Evolutionary conservation across 1,140 invertebrate genomes (phyloP).

Genomic region (Heliconius nattereri): DNA sequence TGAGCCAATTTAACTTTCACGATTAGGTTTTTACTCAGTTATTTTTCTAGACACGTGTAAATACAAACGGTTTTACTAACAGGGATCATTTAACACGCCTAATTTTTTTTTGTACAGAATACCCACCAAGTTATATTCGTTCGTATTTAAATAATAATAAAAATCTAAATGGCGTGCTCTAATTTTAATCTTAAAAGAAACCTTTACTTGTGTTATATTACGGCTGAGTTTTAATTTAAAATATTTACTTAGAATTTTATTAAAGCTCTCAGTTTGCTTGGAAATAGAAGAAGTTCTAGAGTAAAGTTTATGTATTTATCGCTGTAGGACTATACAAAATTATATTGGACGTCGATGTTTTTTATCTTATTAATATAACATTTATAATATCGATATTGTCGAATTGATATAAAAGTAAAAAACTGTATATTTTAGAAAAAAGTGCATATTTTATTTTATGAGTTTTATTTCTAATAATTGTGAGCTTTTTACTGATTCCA

Average conservation of each 20-base stretch:
- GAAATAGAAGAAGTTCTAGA: not conserved
- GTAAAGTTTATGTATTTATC: not conserved
- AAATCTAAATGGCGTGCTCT: not conserved
- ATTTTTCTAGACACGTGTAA: slow-evolving; percentile 13
- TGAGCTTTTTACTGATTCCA: too few relatives aligned
- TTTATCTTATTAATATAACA: not conserved
- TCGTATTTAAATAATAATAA: not conserved
- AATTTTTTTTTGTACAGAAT: not conserved
- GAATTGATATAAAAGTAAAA: too few relatives aligned
- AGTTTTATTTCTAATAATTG: too few relatives aligned
- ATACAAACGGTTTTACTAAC: slow-evolving; percentile 17
- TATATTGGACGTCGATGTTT: not conserved
- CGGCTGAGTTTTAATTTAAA: slow-evolving; percentile 12
- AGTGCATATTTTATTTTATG: too few relatives aligned
- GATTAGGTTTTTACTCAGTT: slow-evolving; percentile 34
- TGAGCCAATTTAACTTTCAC: slow-evolving; percentile 38
- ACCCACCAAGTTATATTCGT: not conserved
- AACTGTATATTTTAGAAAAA: too few relatives aligned
- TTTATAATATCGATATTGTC: too few relatives aligned
- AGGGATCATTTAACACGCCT: not conserved
- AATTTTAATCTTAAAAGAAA: slow-evolving; percentile 4
- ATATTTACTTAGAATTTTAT: not conserved
- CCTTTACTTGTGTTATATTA: not conserved
- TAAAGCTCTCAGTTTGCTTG: slow-evolving; percentile 9
- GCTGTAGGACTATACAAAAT: not conserved